Base-by-base conservation (phyloP, 2,888 invertebrate species). In the Mylabris sibirica region DNA sequence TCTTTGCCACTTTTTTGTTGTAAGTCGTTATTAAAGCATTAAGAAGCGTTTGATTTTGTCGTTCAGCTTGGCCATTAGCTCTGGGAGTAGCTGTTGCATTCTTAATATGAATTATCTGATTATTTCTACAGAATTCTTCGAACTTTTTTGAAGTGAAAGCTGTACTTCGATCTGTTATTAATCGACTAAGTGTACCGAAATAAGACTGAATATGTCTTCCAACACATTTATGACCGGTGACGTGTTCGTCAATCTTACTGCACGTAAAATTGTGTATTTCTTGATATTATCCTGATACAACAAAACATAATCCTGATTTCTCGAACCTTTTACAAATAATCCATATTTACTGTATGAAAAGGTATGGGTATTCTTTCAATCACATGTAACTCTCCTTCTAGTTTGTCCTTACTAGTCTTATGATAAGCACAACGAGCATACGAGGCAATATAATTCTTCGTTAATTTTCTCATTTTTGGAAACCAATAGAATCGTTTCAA, bases 401-500 rank as follows among this genome's bases (percentile, higher is more conserved):
- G 60, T 57, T 59, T 66, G 2, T 53, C 64, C 12, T 3, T 64
- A n/a, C 2, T 17, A 1, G 9, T 60, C 12, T 53, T 41, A 38
- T 30, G 69, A 60, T 64, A 57, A 20, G 74, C 49, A 63, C 74
- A 75, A 30, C 67, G 57, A 14, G 71, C 24, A 63, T 68, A 75
- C 22, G 65, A 64, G 3, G 14, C n/a, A 57, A 75, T 66, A 35
- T 73, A 67, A 30, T 65, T 59, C 59, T 67, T 71, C 12, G 69
- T 57, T 26, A 65, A 59, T 4, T 59, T 59, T 24, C 61, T 68
- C 65, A 73, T 67, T 17, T 64, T 63, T 8, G 72, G 72, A 38
- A 76, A 76, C 72, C 75, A 76, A 61, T 71, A 77, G 9, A 60
- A 20, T 59, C 49, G 44, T 26, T n/a, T 0, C 8, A 76, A 72